Evolutionary conservation across 2,888 invertebrate genomes (phyloP).

Genomic region (Tricholauxania praeusta): DNA sequence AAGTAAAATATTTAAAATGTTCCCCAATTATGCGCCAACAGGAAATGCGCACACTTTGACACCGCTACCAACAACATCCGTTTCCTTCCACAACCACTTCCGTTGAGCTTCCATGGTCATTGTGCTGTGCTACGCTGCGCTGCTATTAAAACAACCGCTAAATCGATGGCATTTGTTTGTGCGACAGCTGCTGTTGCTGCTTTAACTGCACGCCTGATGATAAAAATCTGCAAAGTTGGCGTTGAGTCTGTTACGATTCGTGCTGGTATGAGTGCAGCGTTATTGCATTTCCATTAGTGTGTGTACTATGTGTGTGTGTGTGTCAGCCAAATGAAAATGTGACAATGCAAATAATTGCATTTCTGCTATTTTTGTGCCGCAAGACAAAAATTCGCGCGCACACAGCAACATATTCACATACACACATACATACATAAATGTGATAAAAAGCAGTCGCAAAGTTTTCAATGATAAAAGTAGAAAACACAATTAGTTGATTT

Average conservation of each 20-base stretch:
- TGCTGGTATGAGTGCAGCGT: neutral
- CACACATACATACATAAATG: neutral
- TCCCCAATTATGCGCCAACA: neutral
- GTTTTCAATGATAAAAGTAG: too few species aligned
- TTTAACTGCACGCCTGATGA: neutral
- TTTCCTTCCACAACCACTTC: conserved; percentile 6
- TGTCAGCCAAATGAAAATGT: neutral
- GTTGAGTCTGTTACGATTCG: neutral
- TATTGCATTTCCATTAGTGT: neutral
- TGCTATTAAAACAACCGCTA: neutral
- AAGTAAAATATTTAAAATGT: too few species aligned
- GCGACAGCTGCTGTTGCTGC: neutral
- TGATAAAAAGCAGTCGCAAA: too few species aligned
- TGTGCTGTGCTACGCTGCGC: neutral
- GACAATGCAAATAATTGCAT: conserved; percentile 1
- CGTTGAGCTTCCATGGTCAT: neutral
- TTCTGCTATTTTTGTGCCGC: neutral
- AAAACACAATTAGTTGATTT: too few species aligned
- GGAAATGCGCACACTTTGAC: conserved; percentile 10
- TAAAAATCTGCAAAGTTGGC: conserved; percentile 9
- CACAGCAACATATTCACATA: neutral
- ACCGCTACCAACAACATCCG: neutral
- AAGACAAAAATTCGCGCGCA: conserved; percentile 4
- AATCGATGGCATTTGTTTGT: neutral
- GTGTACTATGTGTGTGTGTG: neutral